Conservation (phyloP, 2,113 vertebrate genomes). For the Burhinus oedicnemus region DNA sequence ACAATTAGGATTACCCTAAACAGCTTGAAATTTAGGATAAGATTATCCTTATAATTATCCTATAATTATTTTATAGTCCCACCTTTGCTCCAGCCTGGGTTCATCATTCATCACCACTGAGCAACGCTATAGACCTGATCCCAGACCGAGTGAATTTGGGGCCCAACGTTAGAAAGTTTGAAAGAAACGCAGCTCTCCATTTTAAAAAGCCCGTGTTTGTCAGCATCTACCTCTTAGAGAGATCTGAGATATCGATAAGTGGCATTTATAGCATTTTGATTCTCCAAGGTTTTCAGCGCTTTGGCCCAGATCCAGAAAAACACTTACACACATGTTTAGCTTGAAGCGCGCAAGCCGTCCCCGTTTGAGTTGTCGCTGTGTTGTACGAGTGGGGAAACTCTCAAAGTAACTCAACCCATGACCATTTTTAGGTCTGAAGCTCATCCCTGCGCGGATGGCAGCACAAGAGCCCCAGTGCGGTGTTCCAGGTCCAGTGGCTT, state of each 20-base stretch:
- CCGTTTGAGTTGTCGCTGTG: accelerated
- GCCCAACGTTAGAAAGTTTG: neutral
- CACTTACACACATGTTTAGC: neutral
- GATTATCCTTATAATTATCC: too few relatives aligned
- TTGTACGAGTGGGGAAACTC: accelerated
- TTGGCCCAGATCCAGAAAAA: neutral
- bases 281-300: neutral
- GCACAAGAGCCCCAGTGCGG: neutral
- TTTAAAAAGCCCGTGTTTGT: neutral
- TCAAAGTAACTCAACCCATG: neutral
- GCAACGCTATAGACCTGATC: neutral
- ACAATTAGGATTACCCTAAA: too few relatives aligned
- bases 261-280: neutral
- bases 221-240: neutral
- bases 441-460: accelerated
- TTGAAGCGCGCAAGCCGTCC: accelerated
- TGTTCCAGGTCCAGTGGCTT: neutral
- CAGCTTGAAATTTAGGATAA: too few relatives aligned
- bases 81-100: accelerated
- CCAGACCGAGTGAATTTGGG: neutral
- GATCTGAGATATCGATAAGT: neutral
- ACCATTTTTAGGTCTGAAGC: neutral
- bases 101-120: neutral
- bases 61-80: neutral
- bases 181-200: neutral